These are phyloP conservation scores for Manduca sexta DNA, from an alignment of 1,140 invertebrate species.

Conservation along the genomic window DNA sequence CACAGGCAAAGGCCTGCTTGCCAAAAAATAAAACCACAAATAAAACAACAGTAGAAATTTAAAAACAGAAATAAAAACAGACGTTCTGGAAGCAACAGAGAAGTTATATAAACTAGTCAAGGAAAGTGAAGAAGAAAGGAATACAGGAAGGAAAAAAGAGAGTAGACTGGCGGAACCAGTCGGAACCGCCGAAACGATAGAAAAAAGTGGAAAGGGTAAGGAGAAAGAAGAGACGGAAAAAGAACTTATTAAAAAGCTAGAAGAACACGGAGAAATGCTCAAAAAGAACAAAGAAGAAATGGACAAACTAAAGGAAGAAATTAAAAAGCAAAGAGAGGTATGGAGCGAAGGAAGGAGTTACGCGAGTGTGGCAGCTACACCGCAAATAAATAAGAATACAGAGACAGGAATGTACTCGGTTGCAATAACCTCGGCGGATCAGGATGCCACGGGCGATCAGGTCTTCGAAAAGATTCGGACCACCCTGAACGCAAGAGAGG, in stretches of 20 bases:
- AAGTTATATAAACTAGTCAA: background rate
- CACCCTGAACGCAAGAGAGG: conserved; percentile 11
- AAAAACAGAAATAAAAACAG: background rate
- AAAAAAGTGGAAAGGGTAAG: too few relatives aligned
- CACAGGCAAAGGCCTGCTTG: too few relatives aligned
- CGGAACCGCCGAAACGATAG: too few relatives aligned
- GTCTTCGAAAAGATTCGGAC: conserved; percentile 4
- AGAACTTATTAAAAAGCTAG: background rate
- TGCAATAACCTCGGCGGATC: background rate
- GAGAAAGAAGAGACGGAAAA: too few relatives aligned
- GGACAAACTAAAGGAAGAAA: background rate
- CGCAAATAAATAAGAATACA: background rate
- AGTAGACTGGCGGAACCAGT: too few relatives aligned
- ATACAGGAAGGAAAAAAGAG: background rate
- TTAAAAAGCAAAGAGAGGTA: background rate
- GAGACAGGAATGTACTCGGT: background rate
- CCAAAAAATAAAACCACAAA: too few relatives aligned
- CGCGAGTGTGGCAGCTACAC: background rate
- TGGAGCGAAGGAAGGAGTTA: background rate
- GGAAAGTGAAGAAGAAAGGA: background rate
- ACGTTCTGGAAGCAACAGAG: too few relatives aligned
- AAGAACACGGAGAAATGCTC: background rate
- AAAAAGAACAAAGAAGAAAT: background rate
- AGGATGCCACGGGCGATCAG: background rate
- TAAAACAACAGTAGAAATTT: too few relatives aligned